Conservation (phyloP, 2,797 vertebrate genomes). For the Diglossa cyanea region DNA sequence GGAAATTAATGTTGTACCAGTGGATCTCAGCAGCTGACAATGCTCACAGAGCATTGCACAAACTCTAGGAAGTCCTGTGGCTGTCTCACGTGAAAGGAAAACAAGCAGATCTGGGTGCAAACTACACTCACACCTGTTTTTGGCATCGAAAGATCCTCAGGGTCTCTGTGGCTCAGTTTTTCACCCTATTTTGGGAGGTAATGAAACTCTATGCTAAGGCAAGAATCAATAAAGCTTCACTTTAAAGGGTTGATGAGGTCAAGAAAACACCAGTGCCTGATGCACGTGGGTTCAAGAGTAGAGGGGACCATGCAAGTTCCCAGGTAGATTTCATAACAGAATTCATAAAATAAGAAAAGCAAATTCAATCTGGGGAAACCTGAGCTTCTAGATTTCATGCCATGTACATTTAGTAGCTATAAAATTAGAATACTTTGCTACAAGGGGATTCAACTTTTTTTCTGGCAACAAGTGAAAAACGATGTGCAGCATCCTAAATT, state of each 20-base stretch:
- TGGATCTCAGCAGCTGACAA: background rate
- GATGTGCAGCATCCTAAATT: background rate
- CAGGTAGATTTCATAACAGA: slow-evolving; percentile 32
- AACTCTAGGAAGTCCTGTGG: background rate
- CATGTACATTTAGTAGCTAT: slow-evolving; percentile 16
- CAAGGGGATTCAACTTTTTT: slow-evolving; percentile 1
- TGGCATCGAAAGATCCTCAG: background rate
- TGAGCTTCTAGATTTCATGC: background rate
- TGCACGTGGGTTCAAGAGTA: background rate
- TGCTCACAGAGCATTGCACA: background rate
- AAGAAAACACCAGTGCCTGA: background rate
- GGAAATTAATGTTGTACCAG: background rate
- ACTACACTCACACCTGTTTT: background rate
- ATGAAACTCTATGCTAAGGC: background rate
- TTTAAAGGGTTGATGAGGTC: slow-evolving; percentile 5
- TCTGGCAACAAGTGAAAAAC: slow-evolving; percentile 8
- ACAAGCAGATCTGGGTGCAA: background rate
- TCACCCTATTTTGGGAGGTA: background rate
- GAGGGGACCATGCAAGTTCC: background rate
- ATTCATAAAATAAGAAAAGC: slow-evolving; percentile 54
- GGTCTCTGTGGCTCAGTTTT: background rate
- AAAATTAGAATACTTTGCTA: background rate
- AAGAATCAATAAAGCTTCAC: background rate
- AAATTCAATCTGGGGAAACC: slow-evolving; percentile 42
- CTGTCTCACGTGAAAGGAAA: background rate